Evolutionary conservation across 2,797 vertebrate species (phyloP), one percentile per base, ranked within the genome.

Genomic region (Triplophysa bombifrons): DNA sequence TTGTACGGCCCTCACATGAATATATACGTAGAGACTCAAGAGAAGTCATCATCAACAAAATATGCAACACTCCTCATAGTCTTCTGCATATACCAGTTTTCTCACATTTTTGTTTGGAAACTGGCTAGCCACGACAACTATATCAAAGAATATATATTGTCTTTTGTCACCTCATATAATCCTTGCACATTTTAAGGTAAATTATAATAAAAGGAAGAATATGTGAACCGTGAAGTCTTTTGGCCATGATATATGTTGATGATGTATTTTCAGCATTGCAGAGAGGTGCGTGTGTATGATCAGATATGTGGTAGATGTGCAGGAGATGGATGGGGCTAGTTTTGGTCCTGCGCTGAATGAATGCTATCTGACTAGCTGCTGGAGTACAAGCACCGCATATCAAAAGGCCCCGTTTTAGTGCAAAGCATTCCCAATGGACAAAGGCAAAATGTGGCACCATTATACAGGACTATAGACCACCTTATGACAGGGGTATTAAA

Each of bases 401-500:
- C 90, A 93, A 90, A 89, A 82, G 67, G 72, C 86, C 86, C 81
- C 87, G 88, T 86, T 91, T 92, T 90, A 89, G 89, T 91, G 88
- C 83, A 74, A 73, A 89, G 88, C 89, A 90, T 91, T 94, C 89
- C 91, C 85, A 71, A 85, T 80, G 88, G 90, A 92, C 86, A 48
- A 48, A 78, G 66, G 61, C 85, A 87, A 90, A 90, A 90, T 88
- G 86, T 86, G 84, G 86, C 83, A 84, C 89, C 88, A 92, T 93
- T 92, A 93, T 91, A 90, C 71, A 80, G 85, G 71, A 85, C 89
- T 79, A 74, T 85, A 85, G 90, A 90, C 85, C 89, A 89, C 89
- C 90, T 91, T 91, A 86, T 93, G 92, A 94, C 92, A 93, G 91
- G 92, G 90, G 91, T 92, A 94, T 93, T 94, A 93, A 93, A 94